Evolutionary conservation across 2,797 vertebrate species (phyloP), one percentile per base, ranked within the genome.

Genomic region (Chelmon rostratus): DNA sequence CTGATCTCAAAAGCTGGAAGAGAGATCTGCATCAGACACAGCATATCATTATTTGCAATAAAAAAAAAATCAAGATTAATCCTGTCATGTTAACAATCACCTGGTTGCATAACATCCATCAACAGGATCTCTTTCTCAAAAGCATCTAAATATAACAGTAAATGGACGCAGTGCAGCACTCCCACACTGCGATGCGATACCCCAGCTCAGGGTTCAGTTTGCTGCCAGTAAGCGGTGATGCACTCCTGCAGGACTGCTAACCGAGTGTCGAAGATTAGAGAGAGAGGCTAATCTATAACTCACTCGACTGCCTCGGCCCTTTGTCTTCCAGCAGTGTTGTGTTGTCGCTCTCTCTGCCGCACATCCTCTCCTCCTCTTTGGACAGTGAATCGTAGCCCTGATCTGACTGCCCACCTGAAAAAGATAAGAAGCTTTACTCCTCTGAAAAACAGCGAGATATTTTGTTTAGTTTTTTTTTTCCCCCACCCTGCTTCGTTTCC

Each of bases 361-460:
- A 96, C 92, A 97, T 93, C 89, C 94, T 96, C 89, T 96, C 94
- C 92, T 97, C 97, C 83, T 98, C 98, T 88, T 98, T 99, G 79
- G 97, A 96, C 65, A 98, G 90, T 38, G 96, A 96, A 89, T 96
- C 97, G 73, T 96, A 98, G 76, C 97, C 96, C 77, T 97, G 94
- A 91, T 99, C 97, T 81, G 98, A 96, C 87, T 97, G 97, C 42
- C 96, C 97, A 81, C 96, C 98, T 99, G 64, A 85, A 58, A 85
- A 64, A 86, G 57, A 88, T 37, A 64, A 68, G 16, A 84, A 40
- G 68, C 47, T 57, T 82, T 70, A 73, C 44, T 76, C 54, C 1
- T 54, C 11, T 13, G 25, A 72, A 11, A 59, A 68, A 56, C 9
- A 57, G 16, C 3, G 2, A 40, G 8, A 57, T 28, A 19, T 61